phyloP scores from a whole-genome alignment of 2,888 invertebrate species.

The Caenorhabditis sp. region DNA sequence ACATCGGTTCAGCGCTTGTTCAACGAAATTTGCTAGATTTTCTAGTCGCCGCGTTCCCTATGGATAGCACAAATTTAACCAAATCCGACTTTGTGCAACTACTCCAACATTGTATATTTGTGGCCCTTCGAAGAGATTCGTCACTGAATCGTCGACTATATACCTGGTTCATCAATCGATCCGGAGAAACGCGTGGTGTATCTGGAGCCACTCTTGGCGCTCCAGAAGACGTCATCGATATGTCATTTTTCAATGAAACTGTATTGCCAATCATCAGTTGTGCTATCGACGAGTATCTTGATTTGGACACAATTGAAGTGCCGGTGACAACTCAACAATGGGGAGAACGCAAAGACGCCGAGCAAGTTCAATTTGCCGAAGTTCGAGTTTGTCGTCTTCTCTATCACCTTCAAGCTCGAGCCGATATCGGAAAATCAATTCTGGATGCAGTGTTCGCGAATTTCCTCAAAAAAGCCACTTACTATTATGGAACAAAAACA shows the following conservation, averaged over 20 bases:
- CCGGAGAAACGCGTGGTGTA: conserved; percentile 40
- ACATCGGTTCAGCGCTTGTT: conserved; percentile 78
- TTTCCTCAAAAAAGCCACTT: conserved; percentile 76
- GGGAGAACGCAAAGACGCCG: conserved; percentile 44
- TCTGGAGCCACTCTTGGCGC: conserved; percentile 33
- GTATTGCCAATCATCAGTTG: conserved; percentile 46
- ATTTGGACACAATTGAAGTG: conserved; percentile 60
- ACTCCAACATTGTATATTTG: conserved; percentile 73
- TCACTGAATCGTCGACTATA: conserved; percentile 85
- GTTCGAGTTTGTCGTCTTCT: conserved; percentile 79
- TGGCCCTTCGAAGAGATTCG: conserved; percentile 85
- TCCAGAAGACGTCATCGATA: conserved; percentile 45
- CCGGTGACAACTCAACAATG: conserved; percentile 33
- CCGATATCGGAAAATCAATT: conserved; percentile 83
- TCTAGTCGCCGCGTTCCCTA: conserved; percentile 83
- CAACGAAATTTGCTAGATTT: conserved; percentile 87
- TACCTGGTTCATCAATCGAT: conserved; percentile 78
- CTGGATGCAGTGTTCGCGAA: conserved; percentile 82
- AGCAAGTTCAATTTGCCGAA: conserved; percentile 70
- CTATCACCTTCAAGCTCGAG: conserved; percentile 85
- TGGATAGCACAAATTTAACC: conserved; percentile 78
- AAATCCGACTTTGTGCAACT: conserved; percentile 63
- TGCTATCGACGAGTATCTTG: conserved; percentile 45
- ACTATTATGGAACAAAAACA: conserved; percentile 48
- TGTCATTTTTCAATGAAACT: conserved; percentile 48